Base-by-base conservation (phyloP, 2,113 vertebrate species). In the Paracanthobrama guichenoti region DNA sequence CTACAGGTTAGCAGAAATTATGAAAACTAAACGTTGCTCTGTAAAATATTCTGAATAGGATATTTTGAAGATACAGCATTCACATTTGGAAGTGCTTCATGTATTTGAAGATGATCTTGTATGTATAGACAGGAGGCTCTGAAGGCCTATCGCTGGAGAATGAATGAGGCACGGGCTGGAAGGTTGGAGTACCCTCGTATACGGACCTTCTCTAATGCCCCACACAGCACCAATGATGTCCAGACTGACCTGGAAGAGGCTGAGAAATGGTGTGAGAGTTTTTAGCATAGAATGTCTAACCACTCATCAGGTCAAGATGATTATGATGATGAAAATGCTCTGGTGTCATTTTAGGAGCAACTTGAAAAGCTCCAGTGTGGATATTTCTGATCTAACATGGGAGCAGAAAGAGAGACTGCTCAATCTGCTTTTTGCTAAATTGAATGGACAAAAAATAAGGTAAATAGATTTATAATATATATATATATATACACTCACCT, bases 371-470 rank as follows among this genome's bases (percentile, higher is more conserved):
- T 89, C 90, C 87, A 92, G 94, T 84, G 92, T 96, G 60, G 93
- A 92, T 91, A 93, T 98, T 87, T 91, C 93, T 71, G 95, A 97
- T 67, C 89, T 98, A 74, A 97, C 95, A 31, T 97, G 96, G 96
- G 96, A 96, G 85, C 95, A 98, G 91, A 98, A 96, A 90, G 95
- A 98, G 83, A 90, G 86, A 89, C 95, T 98, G 35, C 94, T 97
- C 73, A 81, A 89, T 74, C 90, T 97, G 80, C 92, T 97, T 81
- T 99, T 98, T 93, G 95, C 96, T 81, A 96, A 95, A 93, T 97
- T 96, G 95, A 99, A 97, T 77, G 90, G 93, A 78, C 89, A 90
- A 62, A 92, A 84, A 87, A 82, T 83, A 77, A 92, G 94, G 95
- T 97, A 92, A 55, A 59, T 14, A 14, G 8, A 26, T 75, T 13